Conservation (phyloP, 2,797 vertebrate genomes). For the Danio kyathit region DNA sequence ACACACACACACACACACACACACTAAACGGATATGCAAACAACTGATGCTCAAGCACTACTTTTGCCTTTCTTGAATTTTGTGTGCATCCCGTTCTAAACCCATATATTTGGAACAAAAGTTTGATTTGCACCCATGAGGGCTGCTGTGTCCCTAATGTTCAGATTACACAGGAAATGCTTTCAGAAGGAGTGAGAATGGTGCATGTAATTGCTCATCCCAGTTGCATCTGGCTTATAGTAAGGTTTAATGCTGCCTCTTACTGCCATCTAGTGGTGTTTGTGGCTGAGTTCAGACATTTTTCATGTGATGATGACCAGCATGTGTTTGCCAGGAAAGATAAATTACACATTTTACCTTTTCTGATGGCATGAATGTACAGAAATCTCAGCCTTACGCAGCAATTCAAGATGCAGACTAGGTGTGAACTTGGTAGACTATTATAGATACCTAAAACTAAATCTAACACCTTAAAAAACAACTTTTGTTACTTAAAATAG, state of each 20-base stretch:
- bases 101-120: not conserved
- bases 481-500: too few relatives aligned
- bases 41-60: not conserved
- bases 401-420: not conserved
- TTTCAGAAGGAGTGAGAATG: not conserved
- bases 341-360: not conserved
- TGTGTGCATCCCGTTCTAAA: not conserved
- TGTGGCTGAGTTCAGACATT: not conserved
- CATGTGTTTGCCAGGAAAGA: not conserved
- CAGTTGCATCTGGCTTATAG: not conserved
- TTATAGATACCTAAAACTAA: too few relatives aligned
- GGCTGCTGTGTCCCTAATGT: constrained; percentile 4
- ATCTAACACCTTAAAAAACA: too few relatives aligned
- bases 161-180: constrained; percentile 23
- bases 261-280: constrained; percentile 48
- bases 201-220: constrained; percentile 3
- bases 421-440: too few relatives aligned
- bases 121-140: not conserved
- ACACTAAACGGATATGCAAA: not conserved
- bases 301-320: not conserved
- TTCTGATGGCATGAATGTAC: not conserved
- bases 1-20: not conserved
- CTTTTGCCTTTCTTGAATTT: not conserved
- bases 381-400: not conserved
- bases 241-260: not conserved